phyloP scores from a whole-genome alignment of 2,888 invertebrate species.

The Marasmarcha lunaedactyla region DNA sequence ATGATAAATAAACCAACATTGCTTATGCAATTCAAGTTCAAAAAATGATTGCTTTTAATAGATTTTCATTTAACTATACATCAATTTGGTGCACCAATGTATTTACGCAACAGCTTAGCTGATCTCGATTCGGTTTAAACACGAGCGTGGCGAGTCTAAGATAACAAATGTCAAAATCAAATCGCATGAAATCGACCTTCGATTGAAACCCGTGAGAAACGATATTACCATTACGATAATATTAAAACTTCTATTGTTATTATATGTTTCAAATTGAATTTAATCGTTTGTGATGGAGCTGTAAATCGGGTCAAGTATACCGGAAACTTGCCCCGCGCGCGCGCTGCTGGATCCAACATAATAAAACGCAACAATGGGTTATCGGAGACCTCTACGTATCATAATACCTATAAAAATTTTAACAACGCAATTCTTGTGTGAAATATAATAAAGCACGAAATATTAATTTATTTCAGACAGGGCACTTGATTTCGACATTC shows the following conservation, averaged over 20 bases:
- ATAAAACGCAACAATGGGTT: conserved; percentile 23
- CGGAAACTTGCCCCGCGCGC: conserved; percentile 41
- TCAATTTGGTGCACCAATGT: not conserved
- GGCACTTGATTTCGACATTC: not conserved
- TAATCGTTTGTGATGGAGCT: conserved; percentile 12
- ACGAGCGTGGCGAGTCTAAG: not conserved
- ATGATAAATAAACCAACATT: too few relatives aligned
- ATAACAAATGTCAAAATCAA: not conserved
- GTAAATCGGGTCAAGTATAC: conserved; percentile 60
- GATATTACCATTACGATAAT: conserved; percentile 1
- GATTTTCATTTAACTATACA: too few relatives aligned
- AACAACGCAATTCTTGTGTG: not conserved
- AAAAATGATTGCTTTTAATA: too few relatives aligned
- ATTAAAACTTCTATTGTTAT: not conserved
- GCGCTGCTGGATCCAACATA: conserved; percentile 25
- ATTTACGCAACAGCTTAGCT: not conserved
- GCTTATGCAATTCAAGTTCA: too few relatives aligned
- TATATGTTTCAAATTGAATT: too few relatives aligned
- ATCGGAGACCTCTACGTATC: conserved; percentile 18
- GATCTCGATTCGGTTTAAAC: not conserved
- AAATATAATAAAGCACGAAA: too few relatives aligned
- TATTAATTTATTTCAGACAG: too few relatives aligned
- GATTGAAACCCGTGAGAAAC: not conserved
- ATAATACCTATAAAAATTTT: conserved; percentile 18
- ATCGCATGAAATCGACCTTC: conserved; percentile 1